Conservation (phyloP, 2,888 invertebrate genomes). For the Ochropleura plecta region DNA sequence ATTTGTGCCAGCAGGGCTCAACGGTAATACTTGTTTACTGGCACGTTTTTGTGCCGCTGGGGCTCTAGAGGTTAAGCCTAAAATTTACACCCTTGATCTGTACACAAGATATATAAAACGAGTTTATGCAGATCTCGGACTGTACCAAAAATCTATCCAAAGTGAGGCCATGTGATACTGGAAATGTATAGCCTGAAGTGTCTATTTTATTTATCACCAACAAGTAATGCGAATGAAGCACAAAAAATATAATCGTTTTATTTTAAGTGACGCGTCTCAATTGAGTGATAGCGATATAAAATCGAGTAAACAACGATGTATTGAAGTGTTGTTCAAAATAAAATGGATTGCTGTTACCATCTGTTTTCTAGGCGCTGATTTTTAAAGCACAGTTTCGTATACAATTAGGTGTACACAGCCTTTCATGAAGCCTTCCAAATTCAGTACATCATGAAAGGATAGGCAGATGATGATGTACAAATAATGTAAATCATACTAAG, state of each 20-base stretch:
- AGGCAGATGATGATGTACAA: too few relatives aligned
- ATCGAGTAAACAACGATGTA: slow-evolving; percentile 41
- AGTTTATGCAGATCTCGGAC: too few relatives aligned
- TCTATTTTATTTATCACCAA: slow-evolving; percentile 29
- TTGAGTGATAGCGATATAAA: slow-evolving; percentile 46
- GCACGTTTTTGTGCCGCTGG: too few relatives aligned
- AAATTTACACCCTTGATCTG: slow-evolving; percentile 39
- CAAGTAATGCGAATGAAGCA: slow-evolving; percentile 31
- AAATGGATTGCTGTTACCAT: slow-evolving; percentile 12
- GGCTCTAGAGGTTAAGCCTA: neutral
- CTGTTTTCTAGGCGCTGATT: slow-evolving; percentile 12
- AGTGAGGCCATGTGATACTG: too few relatives aligned
- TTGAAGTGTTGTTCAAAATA: slow-evolving; percentile 35
- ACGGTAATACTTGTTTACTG: too few relatives aligned
- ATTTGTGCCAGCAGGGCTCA: too few relatives aligned
- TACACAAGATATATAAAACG: neutral
- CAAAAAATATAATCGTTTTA: slow-evolving; percentile 45
- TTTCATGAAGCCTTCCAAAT: too few relatives aligned
- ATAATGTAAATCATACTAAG: too few relatives aligned
- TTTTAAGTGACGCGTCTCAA: slow-evolving; percentile 34
- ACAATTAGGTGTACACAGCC: neutral
- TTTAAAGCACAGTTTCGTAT: neutral
- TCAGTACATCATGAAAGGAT: too few relatives aligned
- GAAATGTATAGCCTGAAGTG: too few relatives aligned
- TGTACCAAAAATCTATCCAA: too few relatives aligned